Evolutionary conservation across 2,797 vertebrate species (phyloP).

Genomic region (Podargus strigoides): DNA sequence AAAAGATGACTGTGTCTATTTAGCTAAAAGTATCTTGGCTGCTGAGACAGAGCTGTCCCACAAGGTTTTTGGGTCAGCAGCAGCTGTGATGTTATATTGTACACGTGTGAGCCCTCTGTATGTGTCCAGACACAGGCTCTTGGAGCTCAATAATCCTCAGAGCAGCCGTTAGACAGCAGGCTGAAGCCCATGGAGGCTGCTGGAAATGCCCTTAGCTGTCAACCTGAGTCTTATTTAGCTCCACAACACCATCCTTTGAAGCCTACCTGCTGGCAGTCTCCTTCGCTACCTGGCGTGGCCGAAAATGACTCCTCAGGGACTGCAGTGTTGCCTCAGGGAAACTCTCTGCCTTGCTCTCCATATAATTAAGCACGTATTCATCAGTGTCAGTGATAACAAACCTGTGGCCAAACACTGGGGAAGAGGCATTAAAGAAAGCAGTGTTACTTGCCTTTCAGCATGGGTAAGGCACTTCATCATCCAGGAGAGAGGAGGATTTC

Average conservation of each 20-base stretch:
- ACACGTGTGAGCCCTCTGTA: background rate
- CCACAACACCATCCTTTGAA: background rate
- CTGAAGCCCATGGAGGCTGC: no score
- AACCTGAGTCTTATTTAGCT: background rate
- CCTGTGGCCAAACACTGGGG: slow-evolving; percentile 84
- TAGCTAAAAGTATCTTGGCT: background rate
- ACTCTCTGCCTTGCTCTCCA: slow-evolving; percentile 77
- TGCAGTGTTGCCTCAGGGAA: slow-evolving; percentile 78
- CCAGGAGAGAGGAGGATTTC: background rate
- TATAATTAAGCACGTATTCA: slow-evolving; percentile 81
- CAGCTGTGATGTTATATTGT: background rate
- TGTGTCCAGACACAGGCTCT: no score
- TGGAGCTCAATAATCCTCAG: background rate
- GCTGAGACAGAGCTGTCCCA: background rate
- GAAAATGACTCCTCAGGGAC: slow-evolving; percentile 73
- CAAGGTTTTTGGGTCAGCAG: background rate
- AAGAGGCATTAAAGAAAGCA: background rate
- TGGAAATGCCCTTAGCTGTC: background rate
- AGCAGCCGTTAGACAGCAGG: background rate
- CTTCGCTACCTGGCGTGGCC: background rate
- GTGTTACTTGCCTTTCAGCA: background rate
- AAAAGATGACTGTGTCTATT: background rate
- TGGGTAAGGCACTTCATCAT: background rate
- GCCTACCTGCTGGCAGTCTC: slow-evolving; percentile 58
- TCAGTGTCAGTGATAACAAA: slow-evolving; percentile 86